Base-by-base conservation (phyloP, 2,888 invertebrate genomes). In the Apoda limacodes region DNA sequence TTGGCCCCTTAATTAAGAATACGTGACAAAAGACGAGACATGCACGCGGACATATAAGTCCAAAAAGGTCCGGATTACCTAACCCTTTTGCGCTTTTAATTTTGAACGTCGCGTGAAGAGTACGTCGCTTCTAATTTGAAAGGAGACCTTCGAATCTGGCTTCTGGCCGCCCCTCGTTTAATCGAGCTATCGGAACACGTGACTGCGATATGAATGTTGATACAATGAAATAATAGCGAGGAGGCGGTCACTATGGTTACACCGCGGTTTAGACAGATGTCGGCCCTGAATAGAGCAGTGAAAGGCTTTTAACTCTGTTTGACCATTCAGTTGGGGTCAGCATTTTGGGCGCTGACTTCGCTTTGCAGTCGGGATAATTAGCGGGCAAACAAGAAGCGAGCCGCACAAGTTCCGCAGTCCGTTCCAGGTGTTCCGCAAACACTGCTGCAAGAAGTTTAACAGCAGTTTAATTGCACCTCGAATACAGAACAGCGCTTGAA, bases 11-110 rank as follows among this genome's bases (percentile, higher is more conserved):
- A 82, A 81, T 82, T 82, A 82, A 78, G 81, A 80, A 76, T 80
- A 81, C 81, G 81, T 81, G 82, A 81, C 78, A 81, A 82, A 81
- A 81, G 81, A 80, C 69, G 76, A 70, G 75, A 72, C 72, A 67
- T 65, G 64, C 69, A 70, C 69, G 70, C 69, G 74, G 66, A 74
- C 67, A 72, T 60, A 72, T 62, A 71, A 5, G 17, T 48, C 47
- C 50, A 65, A 75, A 78, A 81, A 80, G 78, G 80, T 78, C 71
- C 58, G 74, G 78, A 78, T 76, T 80, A 80, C 53, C 64, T 72
- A 71, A 76, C 80, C 75, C 78, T 68, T 76, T 67, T 74, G 71
- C 69, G 74, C 75, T 80, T 80, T 81, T 80, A 76, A 78, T 80
- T 76, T 76, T 70, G 72, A 71, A 66, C 69, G 67, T 63, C 64